Conservation (phyloP, 1,140 invertebrate species). For the Saxidomus purpurata region DNA sequence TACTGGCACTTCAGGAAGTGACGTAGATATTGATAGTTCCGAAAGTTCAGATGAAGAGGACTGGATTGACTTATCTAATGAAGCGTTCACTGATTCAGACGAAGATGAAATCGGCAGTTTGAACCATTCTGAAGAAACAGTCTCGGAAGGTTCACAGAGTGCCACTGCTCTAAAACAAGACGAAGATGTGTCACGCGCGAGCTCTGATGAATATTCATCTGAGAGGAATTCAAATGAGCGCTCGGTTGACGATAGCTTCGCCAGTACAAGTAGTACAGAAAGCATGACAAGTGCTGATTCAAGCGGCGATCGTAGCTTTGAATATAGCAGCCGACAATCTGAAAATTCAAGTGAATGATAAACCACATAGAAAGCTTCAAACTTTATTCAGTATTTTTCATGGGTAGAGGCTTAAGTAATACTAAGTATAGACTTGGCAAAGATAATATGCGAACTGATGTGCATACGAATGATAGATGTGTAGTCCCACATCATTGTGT, state of each 20-base stretch:
- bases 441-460: background rate
- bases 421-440: no score
- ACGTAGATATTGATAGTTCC: background rate
- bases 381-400: no score
- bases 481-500: background rate
- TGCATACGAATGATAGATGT: slow-evolving; percentile 28
- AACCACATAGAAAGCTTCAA: no score
- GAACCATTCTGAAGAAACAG: background rate
- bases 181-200: background rate
- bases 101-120: background rate
- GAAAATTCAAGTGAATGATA: slow-evolving; percentile 12
- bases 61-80: background rate
- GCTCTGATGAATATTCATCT: background rate
- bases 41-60: slow-evolving; percentile 43
- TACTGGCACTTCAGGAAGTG: no score
- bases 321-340: background rate
- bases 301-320: slow-evolving; percentile 8
- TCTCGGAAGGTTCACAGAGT: background rate
- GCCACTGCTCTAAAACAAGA: background rate
- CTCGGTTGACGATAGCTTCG: background rate
- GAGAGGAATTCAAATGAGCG: background rate
- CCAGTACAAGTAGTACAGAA: background rate
- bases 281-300: background rate
- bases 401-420: no score
- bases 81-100: background rate